Evolutionary conservation across 2,113 vertebrate genomes (phyloP).

Genomic region (Craseonycteris thonglongyai): DNA sequence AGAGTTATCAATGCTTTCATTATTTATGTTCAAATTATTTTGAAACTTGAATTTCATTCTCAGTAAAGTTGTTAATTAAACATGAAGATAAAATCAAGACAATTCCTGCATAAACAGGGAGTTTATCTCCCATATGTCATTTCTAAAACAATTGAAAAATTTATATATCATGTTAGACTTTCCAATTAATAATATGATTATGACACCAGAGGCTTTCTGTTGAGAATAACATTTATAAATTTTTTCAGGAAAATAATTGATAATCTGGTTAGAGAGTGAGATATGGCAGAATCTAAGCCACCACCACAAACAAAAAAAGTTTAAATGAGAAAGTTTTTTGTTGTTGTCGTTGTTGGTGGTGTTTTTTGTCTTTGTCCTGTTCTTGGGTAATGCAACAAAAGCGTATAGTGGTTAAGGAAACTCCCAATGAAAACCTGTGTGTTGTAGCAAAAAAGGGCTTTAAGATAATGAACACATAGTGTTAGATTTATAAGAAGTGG

Average conservation of each 20-base stretch:
- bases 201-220: background rate
- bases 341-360: no score
- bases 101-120: background rate
- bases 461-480: background rate
- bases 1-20: background rate
- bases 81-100: background rate
- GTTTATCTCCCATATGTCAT: background rate
- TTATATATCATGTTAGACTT: background rate
- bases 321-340: background rate
- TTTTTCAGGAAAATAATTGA: background rate
- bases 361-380: background rate
- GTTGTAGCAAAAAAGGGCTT: background rate
- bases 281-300: background rate
- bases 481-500: background rate
- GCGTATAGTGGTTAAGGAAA: background rate
- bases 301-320: background rate
- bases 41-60: background rate
- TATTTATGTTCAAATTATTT: background rate
- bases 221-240: background rate
- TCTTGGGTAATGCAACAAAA: fast-evolving
- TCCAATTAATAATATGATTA: background rate
- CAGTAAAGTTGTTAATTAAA: background rate
- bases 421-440: fast-evolving
- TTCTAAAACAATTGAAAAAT: background rate
- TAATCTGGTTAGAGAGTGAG: background rate